Evolutionary conservation across 2,888 invertebrate species (phyloP), one percentile per base, ranked within the genome.

Genomic region (Epirrhoe alternata): DNA sequence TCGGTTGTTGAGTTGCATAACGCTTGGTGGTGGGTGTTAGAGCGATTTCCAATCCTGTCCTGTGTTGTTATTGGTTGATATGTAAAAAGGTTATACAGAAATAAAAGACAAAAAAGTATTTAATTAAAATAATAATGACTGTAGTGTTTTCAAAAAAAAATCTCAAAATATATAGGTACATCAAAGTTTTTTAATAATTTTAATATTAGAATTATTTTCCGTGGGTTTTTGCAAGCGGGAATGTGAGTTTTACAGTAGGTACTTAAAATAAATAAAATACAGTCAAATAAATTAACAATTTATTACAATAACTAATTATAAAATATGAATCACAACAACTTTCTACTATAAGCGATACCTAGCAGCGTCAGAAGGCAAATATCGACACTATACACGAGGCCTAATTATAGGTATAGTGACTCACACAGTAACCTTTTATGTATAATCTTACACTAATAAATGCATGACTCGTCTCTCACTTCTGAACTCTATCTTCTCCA

Each of bases 1-100:
- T 52, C 52, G 0, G 14, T 53, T 24, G 61, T 67, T 66, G 63
- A 75, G 76, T 84, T 85, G 79, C 82, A 80, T 80, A 84, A 85
- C 60, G 54, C 38, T 30, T 60, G 16, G 61, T 61, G 72, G 65
- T 68, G 76, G 76, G 79, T 78, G 80, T 78, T 76, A 70, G 72
- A 74, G 69, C 74, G 77, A 78, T 78, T 78, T 77, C 76, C 72
- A 81, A 76, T 74, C 64, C 61, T 68, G 61, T 14, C 47, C 7
- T 47, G 6, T 14, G 12, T 12, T 2, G 1, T 10, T 10, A 42
- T 24, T 24, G 24, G 24, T 24, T 24, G 24, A 24, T 24, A 24
- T 24, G 24, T 3, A 24, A 24, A 24, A 2, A 24, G 3, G 24
- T 3, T 24, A n/a, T n/a, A 24, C 24, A 24, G 24, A 24, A 24